These are phyloP conservation scores for Palythoa grandiflora DNA, from an alignment of 92 coral and sea anemone species.

Conservation along the genomic window DNA sequence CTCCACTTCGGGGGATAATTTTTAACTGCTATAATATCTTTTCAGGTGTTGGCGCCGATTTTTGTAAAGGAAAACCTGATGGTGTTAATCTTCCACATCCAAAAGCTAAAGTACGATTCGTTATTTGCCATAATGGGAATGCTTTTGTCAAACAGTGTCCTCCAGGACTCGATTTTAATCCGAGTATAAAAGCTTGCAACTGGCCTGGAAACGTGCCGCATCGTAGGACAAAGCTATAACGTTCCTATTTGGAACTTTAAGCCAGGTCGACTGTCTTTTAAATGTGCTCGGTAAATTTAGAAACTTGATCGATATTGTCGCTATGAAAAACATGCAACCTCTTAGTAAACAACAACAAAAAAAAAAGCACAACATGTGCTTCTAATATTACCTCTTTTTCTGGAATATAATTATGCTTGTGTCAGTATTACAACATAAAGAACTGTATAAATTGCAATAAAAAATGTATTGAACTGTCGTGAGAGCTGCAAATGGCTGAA, in stretches of 20 bases:
- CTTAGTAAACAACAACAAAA: too few species aligned
- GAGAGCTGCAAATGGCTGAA: too few species aligned
- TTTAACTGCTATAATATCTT: neutral
- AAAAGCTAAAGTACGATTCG: neutral
- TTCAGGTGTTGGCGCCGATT: constrained; percentile 22
- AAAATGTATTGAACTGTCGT: too few species aligned
- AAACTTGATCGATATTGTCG: too few species aligned
- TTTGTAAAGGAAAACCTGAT: neutral
- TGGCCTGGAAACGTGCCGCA: neutral
- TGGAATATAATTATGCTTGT: too few species aligned
- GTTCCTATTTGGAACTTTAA: neutral
- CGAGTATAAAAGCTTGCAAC: neutral
- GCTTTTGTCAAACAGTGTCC: neutral
- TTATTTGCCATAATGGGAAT: constrained; percentile 12
- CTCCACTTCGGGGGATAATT: too few species aligned
- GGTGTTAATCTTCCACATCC: constrained; percentile 6
- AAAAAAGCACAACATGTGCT: too few species aligned
- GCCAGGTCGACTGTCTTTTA: neutral
- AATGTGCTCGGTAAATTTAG: too few species aligned
- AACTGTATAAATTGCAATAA: too few species aligned
- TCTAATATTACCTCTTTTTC: too few species aligned
- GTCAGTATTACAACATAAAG: too few species aligned
- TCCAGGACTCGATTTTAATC: neutral
- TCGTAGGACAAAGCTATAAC: neutral
- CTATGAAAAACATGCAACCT: too few species aligned